phyloP scores from a whole-genome alignment of 2,888 invertebrate genomes.

The Ornithoptera alexandrae region DNA sequence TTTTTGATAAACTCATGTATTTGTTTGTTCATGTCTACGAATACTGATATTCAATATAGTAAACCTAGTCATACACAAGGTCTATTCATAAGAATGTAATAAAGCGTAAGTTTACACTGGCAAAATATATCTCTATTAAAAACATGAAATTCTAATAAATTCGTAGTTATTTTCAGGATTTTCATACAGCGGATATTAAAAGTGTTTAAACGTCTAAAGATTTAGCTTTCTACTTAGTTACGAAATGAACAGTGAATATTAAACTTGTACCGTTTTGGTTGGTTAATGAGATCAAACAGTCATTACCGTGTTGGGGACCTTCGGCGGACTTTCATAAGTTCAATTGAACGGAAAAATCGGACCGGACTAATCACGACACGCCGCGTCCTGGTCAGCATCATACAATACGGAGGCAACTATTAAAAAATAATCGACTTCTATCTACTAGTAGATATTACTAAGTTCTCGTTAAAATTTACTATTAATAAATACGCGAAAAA shows the following conservation, averaged over 20 bases:
- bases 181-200: conserved; percentile 7
- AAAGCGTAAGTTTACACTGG: too few relatives aligned
- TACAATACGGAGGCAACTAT: conserved; percentile 38
- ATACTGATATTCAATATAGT: too few relatives aligned
- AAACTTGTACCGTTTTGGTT: conserved; percentile 41
- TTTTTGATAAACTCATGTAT: too few relatives aligned
- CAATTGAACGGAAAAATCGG: conserved; percentile 74
- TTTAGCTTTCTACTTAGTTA: conserved; percentile 23
- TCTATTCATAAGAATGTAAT: too few relatives aligned
- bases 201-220: conserved; percentile 6
- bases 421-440: background rate
- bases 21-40: too few relatives aligned
- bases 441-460: too few relatives aligned
- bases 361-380: conserved; percentile 67
- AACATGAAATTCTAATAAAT: too few relatives aligned
- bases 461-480: too few relatives aligned
- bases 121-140: too few relatives aligned
- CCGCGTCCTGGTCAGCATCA: conserved; percentile 47
- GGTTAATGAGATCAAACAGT: conserved; percentile 71
- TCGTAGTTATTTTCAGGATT: background rate
- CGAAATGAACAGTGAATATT: conserved; percentile 27
- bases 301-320: conserved; percentile 52
- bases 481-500: too few relatives aligned
- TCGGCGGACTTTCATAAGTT: conserved; percentile 66
- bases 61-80: too few relatives aligned